Conservation (phyloP, 1,140 invertebrate genomes). For the Orius insidiosus region DNA sequence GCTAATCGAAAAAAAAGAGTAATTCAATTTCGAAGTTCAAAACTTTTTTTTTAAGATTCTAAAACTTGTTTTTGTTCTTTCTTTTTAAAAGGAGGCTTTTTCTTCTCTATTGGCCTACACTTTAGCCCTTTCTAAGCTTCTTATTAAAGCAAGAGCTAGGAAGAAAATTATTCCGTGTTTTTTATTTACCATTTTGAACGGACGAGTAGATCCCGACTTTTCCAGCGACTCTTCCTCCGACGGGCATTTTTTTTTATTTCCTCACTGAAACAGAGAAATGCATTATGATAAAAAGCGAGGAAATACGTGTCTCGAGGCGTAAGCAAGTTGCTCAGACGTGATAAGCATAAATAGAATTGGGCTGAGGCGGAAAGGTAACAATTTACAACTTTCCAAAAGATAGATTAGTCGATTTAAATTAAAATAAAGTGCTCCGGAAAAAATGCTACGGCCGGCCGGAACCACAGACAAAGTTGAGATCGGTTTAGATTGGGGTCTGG, state of each 20-base stretch:
- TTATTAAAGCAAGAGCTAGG: not conserved
- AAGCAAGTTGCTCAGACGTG: too few species aligned
- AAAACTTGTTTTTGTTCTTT: slow-evolving; percentile 7
- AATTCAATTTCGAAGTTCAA: too few species aligned
- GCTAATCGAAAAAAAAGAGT: not conserved
- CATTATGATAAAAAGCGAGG: not conserved
- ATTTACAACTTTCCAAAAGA: too few species aligned
- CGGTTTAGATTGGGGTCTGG: too few species aligned
- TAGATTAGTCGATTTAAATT: too few species aligned
- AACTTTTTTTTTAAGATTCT: slow-evolving; percentile 3
- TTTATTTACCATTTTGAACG: slow-evolving; percentile 39
- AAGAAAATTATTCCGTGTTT: not conserved
- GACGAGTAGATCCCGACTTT: slow-evolving; percentile 51
- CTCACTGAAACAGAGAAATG: slow-evolving; percentile 6
- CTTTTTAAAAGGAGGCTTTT: not conserved
- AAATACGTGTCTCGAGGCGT: not conserved
- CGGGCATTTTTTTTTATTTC: slow-evolving; percentile 26
- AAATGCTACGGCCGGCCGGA: too few species aligned
- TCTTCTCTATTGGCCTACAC: slow-evolving; percentile 10
- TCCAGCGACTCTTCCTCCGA: slow-evolving; percentile 45
- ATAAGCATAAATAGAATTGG: too few species aligned
- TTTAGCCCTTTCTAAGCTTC: not conserved
- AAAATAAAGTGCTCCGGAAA: too few species aligned
- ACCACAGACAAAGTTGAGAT: too few species aligned
- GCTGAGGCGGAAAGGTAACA: too few species aligned